Base-by-base conservation (phyloP, 2,797 vertebrate genomes). In the Momotus momota region DNA sequence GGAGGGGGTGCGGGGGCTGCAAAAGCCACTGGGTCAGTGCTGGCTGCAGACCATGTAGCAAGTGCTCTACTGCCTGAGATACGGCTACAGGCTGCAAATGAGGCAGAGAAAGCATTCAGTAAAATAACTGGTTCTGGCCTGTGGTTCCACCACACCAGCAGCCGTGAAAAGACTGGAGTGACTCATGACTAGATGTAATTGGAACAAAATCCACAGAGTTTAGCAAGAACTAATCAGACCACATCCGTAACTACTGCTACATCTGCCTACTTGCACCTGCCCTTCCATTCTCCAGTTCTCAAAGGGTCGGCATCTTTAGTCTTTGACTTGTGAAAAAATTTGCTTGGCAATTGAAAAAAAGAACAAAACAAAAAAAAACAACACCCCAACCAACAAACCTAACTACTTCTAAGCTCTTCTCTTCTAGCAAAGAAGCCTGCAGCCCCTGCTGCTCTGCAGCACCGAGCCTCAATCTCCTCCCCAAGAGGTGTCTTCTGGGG, bases 41-140 rank as follows among this genome's bases (percentile, higher is more conserved):
- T 0, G 0, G 74, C 61, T 65, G 62, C 41, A 49, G 29, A 4
- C 23, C 7, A 4, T 3, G 16, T 6, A 13, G 51, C 26, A 10
- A 18, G 45, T 11, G 41, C 17, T 19, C 29, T 35, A 8, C 41
- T 27, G n/a, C 3, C 62, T 9, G 23, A 49, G 43, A 35, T 29
- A 43, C 2, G 7, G 78, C 60, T 40, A 19, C 5, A 6, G 14
- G 9, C 62, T 67, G 40, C 52, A 46, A n/a, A 64, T 8, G 5
- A 9, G 46, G 33, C 25, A 9, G 27, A 26, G 19, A 69, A 7
- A 4, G 10, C 8, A 26, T 51, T 52, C 40, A 25, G 2, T 26
- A 45, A 23, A 40, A 0, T 46, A 51, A 18, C 5, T 35, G 45
- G 21, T 26, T 25, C n/a, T 40, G 41, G 16, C n/a, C 78, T 60